A percentile compares a stretch with the other conserved stretches of the same genome.
phyloP scores from a whole-genome alignment of 2,888 invertebrate species.

The Saturnia pavonia region DNA sequence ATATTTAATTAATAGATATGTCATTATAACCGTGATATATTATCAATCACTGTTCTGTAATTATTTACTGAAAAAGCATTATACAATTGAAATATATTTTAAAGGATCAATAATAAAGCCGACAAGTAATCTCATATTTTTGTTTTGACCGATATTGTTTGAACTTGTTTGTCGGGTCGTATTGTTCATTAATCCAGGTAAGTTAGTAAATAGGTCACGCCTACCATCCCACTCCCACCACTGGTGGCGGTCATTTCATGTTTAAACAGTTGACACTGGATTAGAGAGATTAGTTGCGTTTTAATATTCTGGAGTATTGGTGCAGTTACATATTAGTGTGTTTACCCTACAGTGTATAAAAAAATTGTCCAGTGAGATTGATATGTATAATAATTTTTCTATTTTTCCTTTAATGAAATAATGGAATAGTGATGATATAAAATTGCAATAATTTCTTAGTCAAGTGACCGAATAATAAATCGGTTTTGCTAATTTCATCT shows the following conservation, averaged over 20 bases:
- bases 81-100: neutral
- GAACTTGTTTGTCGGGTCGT: neutral
- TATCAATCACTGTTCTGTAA: neutral
- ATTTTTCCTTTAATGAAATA: neutral
- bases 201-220: conserved; percentile 23
- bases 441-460: neutral
- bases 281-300: conserved; percentile 50
- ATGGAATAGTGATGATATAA: neutral
- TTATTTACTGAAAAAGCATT: neutral
- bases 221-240: conserved; percentile 42
- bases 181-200: conserved; percentile 37
- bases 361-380: neutral
- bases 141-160: neutral
- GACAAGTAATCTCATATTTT: conserved; percentile 12
- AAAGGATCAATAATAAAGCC: conserved; percentile 5
- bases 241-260: conserved; percentile 37
- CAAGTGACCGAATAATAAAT: neutral
- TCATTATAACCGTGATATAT: no score
- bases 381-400: neutral
- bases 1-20: no score
- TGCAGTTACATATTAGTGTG: neutral
- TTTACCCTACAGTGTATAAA: neutral
- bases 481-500: neutral
- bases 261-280: conserved; percentile 50
- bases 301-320: conserved; percentile 25